These are phyloP conservation scores for Drosophila paramelanica DNA, from an alignment of 2,888 invertebrate genomes.

Conservation along the genomic window DNA sequence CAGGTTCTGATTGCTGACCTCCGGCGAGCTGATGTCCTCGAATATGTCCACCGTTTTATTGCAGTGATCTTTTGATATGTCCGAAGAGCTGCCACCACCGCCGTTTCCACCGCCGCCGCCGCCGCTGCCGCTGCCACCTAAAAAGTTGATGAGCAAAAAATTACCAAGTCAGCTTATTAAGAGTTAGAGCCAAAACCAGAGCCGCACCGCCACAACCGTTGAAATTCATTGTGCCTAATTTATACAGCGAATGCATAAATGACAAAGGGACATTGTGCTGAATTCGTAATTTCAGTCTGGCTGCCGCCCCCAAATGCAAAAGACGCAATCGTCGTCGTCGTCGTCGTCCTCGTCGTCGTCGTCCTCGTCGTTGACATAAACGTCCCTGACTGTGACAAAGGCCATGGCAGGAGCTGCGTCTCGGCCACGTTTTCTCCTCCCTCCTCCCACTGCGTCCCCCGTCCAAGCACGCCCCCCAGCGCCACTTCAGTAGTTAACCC, in stretches of 20 bases:
- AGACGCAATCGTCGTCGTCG: conserved; percentile 48
- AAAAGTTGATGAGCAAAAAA: conserved; percentile 25
- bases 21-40: conserved; percentile 95
- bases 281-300: conserved; percentile 76
- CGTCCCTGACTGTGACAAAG: conserved; percentile 67
- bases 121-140: conserved; percentile 75
- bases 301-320: conserved; percentile 66
- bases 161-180: conserved; percentile 40
- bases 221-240: conserved; percentile 81
- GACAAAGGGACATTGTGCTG: conserved; percentile 82
- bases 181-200: conserved; percentile 10
- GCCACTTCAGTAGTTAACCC: conserved; percentile 72
- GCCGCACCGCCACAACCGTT: conserved; percentile 32
- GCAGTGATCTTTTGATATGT: conserved; percentile 90
- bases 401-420: conserved; percentile 46
- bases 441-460: background rate
- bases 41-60: conserved; percentile 97
- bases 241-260: conserved; percentile 81
- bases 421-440: background rate
- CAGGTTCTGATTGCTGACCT: conserved; percentile 92
- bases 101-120: conserved; percentile 65
- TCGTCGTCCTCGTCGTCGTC: conserved; percentile 40
- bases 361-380: conserved; percentile 31
- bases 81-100: conserved; percentile 78
- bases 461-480: background rate